Conservation (phyloP, 2,797 vertebrate species). For the Steatocranus sp. region DNA sequence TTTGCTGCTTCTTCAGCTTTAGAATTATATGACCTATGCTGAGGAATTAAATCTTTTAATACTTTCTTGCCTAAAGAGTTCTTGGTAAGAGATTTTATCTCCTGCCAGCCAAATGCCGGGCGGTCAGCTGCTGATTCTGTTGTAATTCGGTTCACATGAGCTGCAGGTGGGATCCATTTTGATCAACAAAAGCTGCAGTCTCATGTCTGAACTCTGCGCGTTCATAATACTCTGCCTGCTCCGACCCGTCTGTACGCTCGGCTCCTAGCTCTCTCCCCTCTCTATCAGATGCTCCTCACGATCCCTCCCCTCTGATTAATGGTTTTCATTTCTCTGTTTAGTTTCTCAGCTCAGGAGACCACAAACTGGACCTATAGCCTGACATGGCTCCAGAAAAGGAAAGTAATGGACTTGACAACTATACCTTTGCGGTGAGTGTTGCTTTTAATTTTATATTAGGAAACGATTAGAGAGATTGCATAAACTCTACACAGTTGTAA, state of each 20-base stretch:
- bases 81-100: background rate
- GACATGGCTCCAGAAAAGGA: conserved; percentile 74
- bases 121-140: conserved; percentile 68
- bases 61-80: background rate
- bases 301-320: conserved; percentile 1
- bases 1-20: background rate
- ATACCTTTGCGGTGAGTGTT: conserved; percentile 80
- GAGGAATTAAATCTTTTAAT: background rate
- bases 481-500: background rate
- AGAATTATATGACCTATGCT: fast-evolving
- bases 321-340: background rate
- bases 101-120: background rate
- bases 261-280: background rate
- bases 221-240: background rate
- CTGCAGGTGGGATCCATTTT: conserved; percentile 58
- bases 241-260: background rate
- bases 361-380: background rate
- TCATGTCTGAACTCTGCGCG: conserved; percentile 41
- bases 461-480: fast-evolving
- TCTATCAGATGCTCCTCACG: background rate
- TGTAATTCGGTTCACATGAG: conserved; percentile 80
- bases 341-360: background rate
- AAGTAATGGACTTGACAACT: conserved; percentile 74
- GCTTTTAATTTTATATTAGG: background rate
- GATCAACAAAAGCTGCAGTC: conserved; percentile 48